Evolutionary conservation across 2,113 vertebrate genomes (phyloP).

Genomic region (Dicaeum eximium): DNA sequence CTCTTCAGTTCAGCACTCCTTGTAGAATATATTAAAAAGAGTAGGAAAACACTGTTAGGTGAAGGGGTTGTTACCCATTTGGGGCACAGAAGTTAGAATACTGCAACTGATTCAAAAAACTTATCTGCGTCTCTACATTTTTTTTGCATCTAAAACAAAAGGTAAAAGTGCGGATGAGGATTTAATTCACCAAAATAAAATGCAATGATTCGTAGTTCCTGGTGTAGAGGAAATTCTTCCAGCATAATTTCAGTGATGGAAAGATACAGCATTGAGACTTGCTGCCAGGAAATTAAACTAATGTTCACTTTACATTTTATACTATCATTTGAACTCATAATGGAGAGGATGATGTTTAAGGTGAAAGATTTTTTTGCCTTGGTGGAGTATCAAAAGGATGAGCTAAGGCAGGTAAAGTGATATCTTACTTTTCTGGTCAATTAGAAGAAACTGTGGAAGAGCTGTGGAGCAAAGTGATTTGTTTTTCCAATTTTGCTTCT

Average conservation of each 20-base stretch:
- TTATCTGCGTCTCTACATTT: not conserved
- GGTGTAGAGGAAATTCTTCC: not conserved
- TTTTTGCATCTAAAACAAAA: not conserved
- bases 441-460: not conserved
- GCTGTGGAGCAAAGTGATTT: not conserved
- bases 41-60: not conserved
- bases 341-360: not conserved
- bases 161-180: not conserved
- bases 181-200: not conserved
- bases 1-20: not conserved
- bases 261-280: not conserved
- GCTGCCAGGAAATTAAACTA: not conserved
- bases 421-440: not conserved
- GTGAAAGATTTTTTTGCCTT: not conserved
- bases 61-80: not conserved
- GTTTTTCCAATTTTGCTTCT: not conserved
- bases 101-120: not conserved
- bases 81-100: not conserved
- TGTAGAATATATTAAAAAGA: not conserved
- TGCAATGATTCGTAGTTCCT: not conserved
- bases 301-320: not conserved
- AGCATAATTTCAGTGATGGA: not conserved
- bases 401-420: not conserved
- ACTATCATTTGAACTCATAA: not conserved
- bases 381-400: not conserved